These are phyloP conservation scores for Xylocopa sonorina DNA, from an alignment of 1,140 invertebrate species.

Conservation along the genomic window DNA sequence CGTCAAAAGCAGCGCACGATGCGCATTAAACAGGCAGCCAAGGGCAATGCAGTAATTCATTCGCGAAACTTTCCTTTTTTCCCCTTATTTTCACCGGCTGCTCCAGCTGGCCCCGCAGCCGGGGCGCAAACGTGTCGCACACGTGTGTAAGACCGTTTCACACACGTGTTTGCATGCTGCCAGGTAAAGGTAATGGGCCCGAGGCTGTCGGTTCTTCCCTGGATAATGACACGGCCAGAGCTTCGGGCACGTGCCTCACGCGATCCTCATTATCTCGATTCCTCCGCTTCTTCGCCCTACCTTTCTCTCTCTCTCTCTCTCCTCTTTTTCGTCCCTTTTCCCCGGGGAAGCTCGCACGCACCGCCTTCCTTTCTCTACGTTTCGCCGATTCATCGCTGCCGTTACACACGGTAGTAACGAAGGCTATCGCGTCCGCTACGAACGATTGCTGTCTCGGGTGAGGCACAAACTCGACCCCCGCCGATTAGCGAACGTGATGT, in stretches of 20 bases:
- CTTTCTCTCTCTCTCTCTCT: neutral
- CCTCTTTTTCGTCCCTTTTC: conserved; percentile 53
- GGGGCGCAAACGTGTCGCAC: conserved; percentile 18
- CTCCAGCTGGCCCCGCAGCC: conserved; percentile 20
- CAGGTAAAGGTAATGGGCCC: conserved; percentile 66
- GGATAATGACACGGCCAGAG: conserved; percentile 75
- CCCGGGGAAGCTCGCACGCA: neutral
- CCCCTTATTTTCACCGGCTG: conserved; percentile 1
- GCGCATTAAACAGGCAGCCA: neutral
- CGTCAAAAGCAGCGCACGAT: neutral
- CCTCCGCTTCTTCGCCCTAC: conserved; percentile 28
- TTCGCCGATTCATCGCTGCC: conserved; percentile 4
- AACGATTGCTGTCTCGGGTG: neutral
- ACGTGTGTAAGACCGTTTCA: conserved; percentile 44
- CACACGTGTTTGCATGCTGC: conserved; percentile 53
- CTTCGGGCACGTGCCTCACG: conserved; percentile 80
- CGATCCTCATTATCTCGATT: conserved; percentile 77
- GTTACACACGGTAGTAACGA: neutral
- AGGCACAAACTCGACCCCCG: no score
- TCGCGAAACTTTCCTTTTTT: conserved; percentile 5
- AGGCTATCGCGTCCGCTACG: neutral
- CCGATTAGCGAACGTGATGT: neutral
- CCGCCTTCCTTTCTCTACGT: conserved; percentile 1
- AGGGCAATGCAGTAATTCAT: conserved; percentile 35
- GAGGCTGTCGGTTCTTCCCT: conserved; percentile 68